Evolutionary conservation across 2,888 invertebrate genomes (phyloP).

Genomic region (Acronicta psi): DNA sequence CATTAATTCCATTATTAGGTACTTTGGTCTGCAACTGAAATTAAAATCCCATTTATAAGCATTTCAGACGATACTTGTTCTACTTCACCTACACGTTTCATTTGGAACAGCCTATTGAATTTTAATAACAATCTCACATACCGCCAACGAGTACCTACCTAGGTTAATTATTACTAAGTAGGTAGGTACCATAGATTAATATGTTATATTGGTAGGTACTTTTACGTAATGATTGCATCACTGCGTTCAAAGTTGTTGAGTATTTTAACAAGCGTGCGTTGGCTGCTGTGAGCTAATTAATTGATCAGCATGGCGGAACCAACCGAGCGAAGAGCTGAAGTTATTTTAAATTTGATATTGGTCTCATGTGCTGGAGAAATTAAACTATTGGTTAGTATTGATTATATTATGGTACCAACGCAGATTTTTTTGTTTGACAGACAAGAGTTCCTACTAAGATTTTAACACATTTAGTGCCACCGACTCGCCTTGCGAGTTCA

Average conservation of each 20-base stretch:
- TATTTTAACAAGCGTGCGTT: slow-evolving; percentile 50
- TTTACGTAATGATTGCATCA: slow-evolving; percentile 7
- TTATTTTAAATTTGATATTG: slow-evolving; percentile 40
- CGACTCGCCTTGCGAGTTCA: too few species aligned
- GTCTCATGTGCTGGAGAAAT: not conserved
- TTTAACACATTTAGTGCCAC: too few species aligned
- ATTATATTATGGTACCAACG: too few species aligned
- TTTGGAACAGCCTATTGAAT: slow-evolving; percentile 17
- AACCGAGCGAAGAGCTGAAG: slow-evolving; percentile 26
- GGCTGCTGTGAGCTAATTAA: slow-evolving; percentile 43
- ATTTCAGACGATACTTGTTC: not conserved
- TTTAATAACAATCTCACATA: slow-evolving; percentile 29
- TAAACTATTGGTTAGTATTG: too few species aligned
- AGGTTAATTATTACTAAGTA: too few species aligned
- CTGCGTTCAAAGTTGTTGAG: slow-evolving; percentile 39
- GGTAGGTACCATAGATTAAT: too few species aligned
- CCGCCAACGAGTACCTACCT: slow-evolving; percentile 16
- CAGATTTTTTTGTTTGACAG: too few species aligned
- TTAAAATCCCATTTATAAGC: not conserved
- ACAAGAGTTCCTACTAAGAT: too few species aligned
- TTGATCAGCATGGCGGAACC: slow-evolving; percentile 44
- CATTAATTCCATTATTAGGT: too few species aligned
- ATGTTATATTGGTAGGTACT: too few species aligned
- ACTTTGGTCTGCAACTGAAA: too few species aligned
- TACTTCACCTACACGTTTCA: slow-evolving; percentile 4